Evolutionary conservation across 64 coral and sea anemone species (phyloP), one percentile per base, ranked within the genome.

Genomic region (Astreopora myriophthalma): DNA sequence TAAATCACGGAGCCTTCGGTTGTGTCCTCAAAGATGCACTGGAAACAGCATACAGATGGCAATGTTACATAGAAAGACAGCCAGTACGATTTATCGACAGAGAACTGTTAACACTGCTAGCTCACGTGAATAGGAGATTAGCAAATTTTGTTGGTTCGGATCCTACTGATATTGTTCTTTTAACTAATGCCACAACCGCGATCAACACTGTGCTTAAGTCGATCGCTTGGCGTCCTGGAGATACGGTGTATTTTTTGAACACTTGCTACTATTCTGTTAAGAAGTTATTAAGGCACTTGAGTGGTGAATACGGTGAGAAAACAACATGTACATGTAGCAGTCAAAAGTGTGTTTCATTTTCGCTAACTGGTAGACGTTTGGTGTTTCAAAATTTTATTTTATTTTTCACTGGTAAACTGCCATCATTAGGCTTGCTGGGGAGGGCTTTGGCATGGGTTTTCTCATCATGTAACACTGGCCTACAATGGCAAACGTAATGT

Each of bases 1-100:
- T 92, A 36, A 92, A 92, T 39, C 90, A 92, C 27, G 90, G 90
- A 37, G 90, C 79, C 23, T 92, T 92, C 51, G 90, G 90, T 25
- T 71, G 90, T 25, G 80, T 69, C 3, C 69, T 92, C 19, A 86
- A 86, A 86, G 46, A 77, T 27, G 68, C 70, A 32, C 33, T 92
- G 37, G 69, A 92, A 65, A 49, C 82, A 71, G 90, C 77, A 28
- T 84, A 76, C 29, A 38, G 76, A 35, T 74, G 63, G 51, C 90
- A 92, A 29, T 75, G 82, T 25, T 84, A 92, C 55, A 37, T 76
- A 10, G 90, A 92, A 60, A 74, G 31, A 3, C 90, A 92, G 27
- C 90, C 90, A 5, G 55, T 92, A 6, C 44, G 90, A 29, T 92
- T 92, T 20, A 22, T 92, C 1, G 90, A 92, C 11, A 64, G 90